Evolutionary conservation across 2,113 vertebrate species (phyloP), one percentile per base, ranked within the genome.

Genomic region (Ctenodactylus gundi): DNA sequence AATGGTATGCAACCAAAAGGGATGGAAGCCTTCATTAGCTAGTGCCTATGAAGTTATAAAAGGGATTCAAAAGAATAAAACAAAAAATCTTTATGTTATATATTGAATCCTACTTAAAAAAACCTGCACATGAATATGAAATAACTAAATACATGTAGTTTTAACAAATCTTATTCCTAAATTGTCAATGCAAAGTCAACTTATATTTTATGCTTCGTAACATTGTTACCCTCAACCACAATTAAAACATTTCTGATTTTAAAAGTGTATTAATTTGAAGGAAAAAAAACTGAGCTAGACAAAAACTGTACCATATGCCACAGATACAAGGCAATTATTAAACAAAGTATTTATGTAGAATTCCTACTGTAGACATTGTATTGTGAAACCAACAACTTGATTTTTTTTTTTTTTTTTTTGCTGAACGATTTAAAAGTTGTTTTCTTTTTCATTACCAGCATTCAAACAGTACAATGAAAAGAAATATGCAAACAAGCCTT

Each of bases 171-270:
- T 64, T 77, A 92, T 29, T 75, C 75, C 46, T 15, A 95, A 94
- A 94, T 17, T 96, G 25, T 88, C 62, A 86, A 77, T 82, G 55
- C 60, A 89, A 97, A 95, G 95, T 57, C 72, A 92, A 92, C 73
- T 95, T 94, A 64, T 25, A 53, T 44, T 90, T 97, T 76, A 60
- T 18, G n/a, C 70, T 92, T 92, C 23, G 64, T 55, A 92, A 85
- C 18, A 85, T 36, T 67, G 81, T 78, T 76, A 70, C 14, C 46
- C 13, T 73, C 27, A 88, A 85, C 39, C 51, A 81, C 91, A 60
- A 70, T 41, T 68, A 72, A n/a, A 78, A 75, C n/a, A 85, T 80
- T 80, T 92, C 57, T 96, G 73, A 90, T 46, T 51, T 68, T 70
- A 20, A 95, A 82, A 57, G 58, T 57, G 95, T 39, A 87, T 23